Evolutionary conservation across 2,113 vertebrate species (phyloP).

Genomic region (Oriolus oriolus): DNA sequence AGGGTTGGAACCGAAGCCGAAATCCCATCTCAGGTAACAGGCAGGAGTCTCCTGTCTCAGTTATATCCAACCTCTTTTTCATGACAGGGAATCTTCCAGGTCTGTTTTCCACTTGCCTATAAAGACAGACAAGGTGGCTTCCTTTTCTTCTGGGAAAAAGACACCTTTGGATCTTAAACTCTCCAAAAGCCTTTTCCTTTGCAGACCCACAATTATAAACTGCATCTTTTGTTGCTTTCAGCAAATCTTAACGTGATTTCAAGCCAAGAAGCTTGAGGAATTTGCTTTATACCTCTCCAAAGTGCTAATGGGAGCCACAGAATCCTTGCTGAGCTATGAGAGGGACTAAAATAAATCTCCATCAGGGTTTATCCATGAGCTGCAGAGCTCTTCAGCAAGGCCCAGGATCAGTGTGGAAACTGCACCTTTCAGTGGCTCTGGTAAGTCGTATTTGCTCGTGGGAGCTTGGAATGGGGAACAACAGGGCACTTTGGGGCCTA

Average conservation of each 20-base stretch:
- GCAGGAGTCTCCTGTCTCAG: not conserved
- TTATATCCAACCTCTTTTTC: rapidly evolving
- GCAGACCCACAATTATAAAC: not conserved
- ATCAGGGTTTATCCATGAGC: not conserved
- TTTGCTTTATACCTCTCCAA: not conserved
- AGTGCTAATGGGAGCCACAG: not conserved
- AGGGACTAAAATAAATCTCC: not conserved
- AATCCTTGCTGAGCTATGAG: not conserved
- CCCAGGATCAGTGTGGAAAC: rapidly evolving
- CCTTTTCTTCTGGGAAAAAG: not conserved
- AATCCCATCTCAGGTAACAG: not conserved
- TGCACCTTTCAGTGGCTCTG: not conserved
- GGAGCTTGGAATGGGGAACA: not conserved
- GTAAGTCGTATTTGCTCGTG: not conserved
- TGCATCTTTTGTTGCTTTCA: not conserved
- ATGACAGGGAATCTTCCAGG: not conserved
- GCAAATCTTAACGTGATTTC: rapidly evolving
- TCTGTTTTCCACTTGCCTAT: not conserved
- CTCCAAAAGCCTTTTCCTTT: not conserved
- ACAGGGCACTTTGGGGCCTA: not conserved
- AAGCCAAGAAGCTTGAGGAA: not conserved
- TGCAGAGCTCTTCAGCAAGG: rapidly evolving
- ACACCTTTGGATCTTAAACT: not conserved
- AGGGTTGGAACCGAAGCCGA: not conserved
- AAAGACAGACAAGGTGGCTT: not conserved